Percentiles rank a stretch among this genome's conserved stretches.
Evolutionary conservation across 2,113 vertebrate genomes (phyloP).

Genomic region (Urocolius indicus): DNA sequence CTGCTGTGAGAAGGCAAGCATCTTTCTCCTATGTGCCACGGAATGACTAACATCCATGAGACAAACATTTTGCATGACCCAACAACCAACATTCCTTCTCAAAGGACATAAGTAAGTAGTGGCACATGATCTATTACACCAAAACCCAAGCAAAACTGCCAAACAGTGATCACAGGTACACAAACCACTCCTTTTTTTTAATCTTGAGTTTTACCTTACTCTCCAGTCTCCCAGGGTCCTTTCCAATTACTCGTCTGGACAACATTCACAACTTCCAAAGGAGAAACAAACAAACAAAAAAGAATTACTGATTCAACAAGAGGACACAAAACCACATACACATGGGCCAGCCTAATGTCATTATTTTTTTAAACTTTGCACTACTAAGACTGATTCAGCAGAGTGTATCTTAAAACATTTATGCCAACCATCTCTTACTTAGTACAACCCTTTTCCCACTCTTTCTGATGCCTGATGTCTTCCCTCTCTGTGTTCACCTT

Average conservation of each 20-base stretch:
- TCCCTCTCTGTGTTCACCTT: not conserved
- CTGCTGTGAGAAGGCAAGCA: not conserved
- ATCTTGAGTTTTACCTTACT: not conserved
- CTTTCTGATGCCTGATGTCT: not conserved
- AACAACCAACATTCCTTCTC: not conserved
- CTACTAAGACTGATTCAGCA: not conserved
- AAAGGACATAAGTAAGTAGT: not conserved
- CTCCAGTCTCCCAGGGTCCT: not conserved
- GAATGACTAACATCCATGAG: not conserved
- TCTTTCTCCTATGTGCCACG: not conserved
- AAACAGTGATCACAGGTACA: not conserved
- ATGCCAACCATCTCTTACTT: not conserved
- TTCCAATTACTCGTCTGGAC: not conserved
- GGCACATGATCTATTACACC: not conserved
- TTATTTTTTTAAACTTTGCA: not conserved
- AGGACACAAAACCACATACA: not conserved
- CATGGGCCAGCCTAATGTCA: not conserved
- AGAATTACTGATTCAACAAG: not conserved
- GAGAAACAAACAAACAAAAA: not conserved
- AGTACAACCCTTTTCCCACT: not conserved
- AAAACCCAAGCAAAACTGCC: not conserved
- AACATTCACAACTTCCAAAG: not conserved
- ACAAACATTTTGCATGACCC: not conserved
- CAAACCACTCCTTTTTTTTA: not conserved
- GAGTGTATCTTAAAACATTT: not conserved